These are phyloP conservation scores for Opisthocomus hoazin DNA, from an alignment of 2,113 vertebrate genomes.

Conservation along the genomic window DNA sequence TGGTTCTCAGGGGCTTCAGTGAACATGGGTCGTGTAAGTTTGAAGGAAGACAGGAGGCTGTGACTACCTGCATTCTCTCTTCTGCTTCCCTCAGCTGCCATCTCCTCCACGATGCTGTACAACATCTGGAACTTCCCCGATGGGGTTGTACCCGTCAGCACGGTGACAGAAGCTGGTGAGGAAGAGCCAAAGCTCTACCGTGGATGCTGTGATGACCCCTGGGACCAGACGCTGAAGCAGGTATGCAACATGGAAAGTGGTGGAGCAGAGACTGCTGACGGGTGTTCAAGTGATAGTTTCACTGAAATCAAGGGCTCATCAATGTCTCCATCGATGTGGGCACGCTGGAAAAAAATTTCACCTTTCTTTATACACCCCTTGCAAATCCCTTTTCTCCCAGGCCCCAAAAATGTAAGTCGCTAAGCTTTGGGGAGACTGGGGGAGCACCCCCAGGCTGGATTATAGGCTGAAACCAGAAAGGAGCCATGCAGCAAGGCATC, in stretches of 20 bases:
- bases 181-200: conserved; percentile 74
- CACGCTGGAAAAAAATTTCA: rapidly evolving
- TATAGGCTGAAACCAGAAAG: background rate
- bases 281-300: background rate
- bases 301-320: background rate
- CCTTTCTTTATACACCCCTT: background rate
- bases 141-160: conserved; percentile 83
- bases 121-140: conserved; percentile 87
- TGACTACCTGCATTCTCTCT: background rate
- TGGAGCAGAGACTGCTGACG: background rate
- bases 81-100: conserved; percentile 58
- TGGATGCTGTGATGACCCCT: conserved; percentile 75
- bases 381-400: background rate
- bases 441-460: background rate
- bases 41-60: background rate
- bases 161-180: conserved; percentile 83
- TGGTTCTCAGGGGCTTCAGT: background rate
- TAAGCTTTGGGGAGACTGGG: background rate
- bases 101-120: conserved; percentile 74
- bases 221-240: conserved; percentile 76
- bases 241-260: conserved; percentile 34
- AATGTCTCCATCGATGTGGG: background rate
- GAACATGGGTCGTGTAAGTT: background rate
- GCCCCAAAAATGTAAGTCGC: background rate
- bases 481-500: background rate